A percentile compares a stretch with the other conserved stretches of the same genome.
Evolutionary conservation across 2,113 vertebrate genomes (phyloP).

Genomic region (Gobio gobio): DNA sequence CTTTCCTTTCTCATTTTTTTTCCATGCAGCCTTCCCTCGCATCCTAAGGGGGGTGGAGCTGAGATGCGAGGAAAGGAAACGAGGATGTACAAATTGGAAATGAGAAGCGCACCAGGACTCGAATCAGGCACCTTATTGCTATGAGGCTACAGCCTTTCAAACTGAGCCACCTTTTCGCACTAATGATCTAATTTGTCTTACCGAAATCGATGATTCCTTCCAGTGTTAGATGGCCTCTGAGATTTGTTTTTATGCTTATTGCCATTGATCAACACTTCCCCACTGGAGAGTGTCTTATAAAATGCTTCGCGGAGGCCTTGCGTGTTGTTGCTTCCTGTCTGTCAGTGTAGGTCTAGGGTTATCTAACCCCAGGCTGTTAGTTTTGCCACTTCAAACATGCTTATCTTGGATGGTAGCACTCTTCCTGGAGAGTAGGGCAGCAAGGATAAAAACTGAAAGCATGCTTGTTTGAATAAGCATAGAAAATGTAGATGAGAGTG

Average conservation of each 20-base stretch:
- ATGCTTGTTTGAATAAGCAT: slow-evolving; percentile 10
- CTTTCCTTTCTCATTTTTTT: too few species aligned
- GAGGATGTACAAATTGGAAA: too few species aligned
- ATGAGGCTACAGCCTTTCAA: background rate
- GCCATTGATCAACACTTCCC: background rate
- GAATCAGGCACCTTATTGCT: background rate
- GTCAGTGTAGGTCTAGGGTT: background rate
- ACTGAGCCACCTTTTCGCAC: background rate
- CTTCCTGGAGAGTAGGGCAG: background rate
- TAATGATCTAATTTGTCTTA: background rate
- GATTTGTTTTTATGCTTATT: background rate
- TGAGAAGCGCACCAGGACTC: background rate
- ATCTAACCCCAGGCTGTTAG: slow-evolving; percentile 8
- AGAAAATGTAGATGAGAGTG: background rate
- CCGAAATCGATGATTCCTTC: background rate
- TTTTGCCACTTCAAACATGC: slow-evolving; percentile 8
- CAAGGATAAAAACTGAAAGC: slow-evolving; percentile 9
- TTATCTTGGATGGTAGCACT: slow-evolving; percentile 18
- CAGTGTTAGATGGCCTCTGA: background rate
- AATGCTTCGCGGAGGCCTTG: background rate
- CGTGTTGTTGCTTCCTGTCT: background rate
- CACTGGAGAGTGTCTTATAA: background rate
- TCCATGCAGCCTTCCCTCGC: too few species aligned
- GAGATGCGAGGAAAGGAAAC: too few species aligned
- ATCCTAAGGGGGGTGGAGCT: too few species aligned